Evolutionary conservation across 2,888 invertebrate genomes (phyloP), one percentile per base, ranked within the genome.

Genomic region (Synergus itoensis): DNA sequence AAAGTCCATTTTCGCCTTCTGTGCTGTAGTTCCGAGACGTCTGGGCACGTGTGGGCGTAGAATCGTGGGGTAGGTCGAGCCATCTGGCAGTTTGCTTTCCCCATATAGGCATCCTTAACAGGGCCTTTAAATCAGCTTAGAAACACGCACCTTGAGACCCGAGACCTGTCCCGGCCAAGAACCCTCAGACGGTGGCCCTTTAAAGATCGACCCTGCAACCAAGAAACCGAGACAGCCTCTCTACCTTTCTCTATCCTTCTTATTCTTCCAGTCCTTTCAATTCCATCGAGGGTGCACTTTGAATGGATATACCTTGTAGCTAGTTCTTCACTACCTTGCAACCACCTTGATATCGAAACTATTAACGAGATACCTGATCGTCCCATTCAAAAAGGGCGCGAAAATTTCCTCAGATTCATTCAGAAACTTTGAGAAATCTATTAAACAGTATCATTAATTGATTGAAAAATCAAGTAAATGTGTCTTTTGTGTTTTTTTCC

Each of bases 81-180:
- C 89, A 89, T 89, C 89, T 89, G 89, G 82, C 79, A 77, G 85
- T 80, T 85, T 83, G 77, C 64, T 76, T 73, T 77, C 45, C 79
- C 65, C 73, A 41, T 41, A 67, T 60, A 41, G 76, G 65, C 43
- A 75, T 53, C 57, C 63, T 18, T 45, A 21, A 63, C 7, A 83
- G 86, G 88, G 84, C 87, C 89, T 90, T 91, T 91, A 90, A 90
- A 87, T 87, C 84, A 84, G 86, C 88, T 85, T 53, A 73, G 80
- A 83, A 87, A 87, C 86, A 85, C 86, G 88, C 90, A 91, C 90
- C 91, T 91, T 90, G 88, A 90, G 90, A 90, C 91, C 90, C 90
- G 90, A 90, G 90, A 90, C 91, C 90, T 91, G 90, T 88, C 87
- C 84, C 80, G 83, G 83, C 87, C 89, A 87, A 89, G 89, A 87